Evolutionary conservation across 2,797 vertebrate species (phyloP), one percentile per base, ranked within the genome.

Genomic region (Martes flavigula): DNA sequence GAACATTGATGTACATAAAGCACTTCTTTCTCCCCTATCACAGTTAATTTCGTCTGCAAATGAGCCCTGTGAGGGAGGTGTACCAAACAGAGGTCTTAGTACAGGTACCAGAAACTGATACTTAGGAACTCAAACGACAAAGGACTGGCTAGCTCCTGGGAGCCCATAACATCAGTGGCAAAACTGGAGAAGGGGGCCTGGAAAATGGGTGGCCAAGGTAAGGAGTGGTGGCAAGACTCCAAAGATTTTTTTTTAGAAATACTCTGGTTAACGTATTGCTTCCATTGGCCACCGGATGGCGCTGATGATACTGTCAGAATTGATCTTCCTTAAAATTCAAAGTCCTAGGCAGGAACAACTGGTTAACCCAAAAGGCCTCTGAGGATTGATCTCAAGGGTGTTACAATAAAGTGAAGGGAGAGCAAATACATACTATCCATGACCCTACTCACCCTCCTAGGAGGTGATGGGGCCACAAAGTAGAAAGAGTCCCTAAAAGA

Each of bases 301-400:
- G 11, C 35, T n/a, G 54, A 18, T 54, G 43, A 62, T 54, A 25
- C 11, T 82, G 43, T 25, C 70, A 58, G 23, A 38, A 38, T 38
- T 78, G 4, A 17, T 32, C 46, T 90, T 60, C 32, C 56, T 84
- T 84, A 82, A 66, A 46, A 91, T 13, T 58, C 68, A 83, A 82
- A 66, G 30, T 46, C 68, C 25, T 27, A 21, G 25, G 48, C 38
- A 58, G 20, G 25, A 14, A 68, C 48, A 58, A 48, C 40, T 40
- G 25, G 62, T 12, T 12, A n/a, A 77, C 20, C 20, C 88, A 75
- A 40, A 70, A 32, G 23, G 17, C 46, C 58, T 68, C 35, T 27
- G 66, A 68, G 27, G 21, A 83, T 2, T n/a, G 32, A 48, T 15
- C 40, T 48, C 35, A 46, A 27, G 48, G 48, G 51, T 60, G 81